A percentile compares a stretch with the other conserved stretches of the same genome.
These are phyloP conservation scores for Heterocephalus glaber DNA, from an alignment of 2,113 vertebrate genomes.

Conservation along the genomic window DNA sequence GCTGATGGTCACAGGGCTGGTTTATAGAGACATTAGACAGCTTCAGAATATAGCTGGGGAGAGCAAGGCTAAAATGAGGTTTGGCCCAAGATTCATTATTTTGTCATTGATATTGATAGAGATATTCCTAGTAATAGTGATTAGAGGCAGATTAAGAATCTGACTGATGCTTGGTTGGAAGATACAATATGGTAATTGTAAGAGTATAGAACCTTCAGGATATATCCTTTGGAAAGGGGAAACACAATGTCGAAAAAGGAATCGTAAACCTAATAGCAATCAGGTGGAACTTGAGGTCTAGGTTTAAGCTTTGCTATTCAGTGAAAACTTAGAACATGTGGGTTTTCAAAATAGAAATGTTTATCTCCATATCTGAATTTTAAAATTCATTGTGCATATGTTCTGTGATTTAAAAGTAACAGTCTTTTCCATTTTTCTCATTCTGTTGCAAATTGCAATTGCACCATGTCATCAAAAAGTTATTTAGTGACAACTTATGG, in stretches of 20 bases:
- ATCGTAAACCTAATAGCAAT: not conserved
- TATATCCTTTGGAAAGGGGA: not conserved
- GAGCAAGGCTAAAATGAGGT: not conserved
- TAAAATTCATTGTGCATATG: constrained; percentile 80
- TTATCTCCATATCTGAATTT: constrained; percentile 74
- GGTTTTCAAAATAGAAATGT: constrained; percentile 68
- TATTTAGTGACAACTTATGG: constrained; percentile 76
- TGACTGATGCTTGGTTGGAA: not conserved
- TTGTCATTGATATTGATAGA: not conserved
- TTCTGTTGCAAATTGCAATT: constrained; percentile 75
- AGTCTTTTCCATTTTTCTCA: constrained; percentile 73
- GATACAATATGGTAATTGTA: not conserved
- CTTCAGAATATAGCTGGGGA: not conserved
- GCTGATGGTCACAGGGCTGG: not conserved
- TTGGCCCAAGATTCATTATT: not conserved
- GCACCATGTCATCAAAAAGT: constrained; percentile 79
- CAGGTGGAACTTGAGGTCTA: not conserved
- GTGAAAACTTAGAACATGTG: constrained; percentile 51
- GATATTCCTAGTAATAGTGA: not conserved
- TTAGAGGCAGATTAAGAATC: not conserved
- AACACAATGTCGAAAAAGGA: not conserved
- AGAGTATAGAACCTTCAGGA: not conserved
- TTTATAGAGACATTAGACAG: not conserved
- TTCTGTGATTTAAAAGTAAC: constrained; percentile 77
- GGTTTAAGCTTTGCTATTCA: constrained; percentile 34